Evolutionary conservation across 2,888 invertebrate genomes (phyloP), one percentile per base, ranked within the genome.

Genomic region (Eupithecia dodoneata): DNA sequence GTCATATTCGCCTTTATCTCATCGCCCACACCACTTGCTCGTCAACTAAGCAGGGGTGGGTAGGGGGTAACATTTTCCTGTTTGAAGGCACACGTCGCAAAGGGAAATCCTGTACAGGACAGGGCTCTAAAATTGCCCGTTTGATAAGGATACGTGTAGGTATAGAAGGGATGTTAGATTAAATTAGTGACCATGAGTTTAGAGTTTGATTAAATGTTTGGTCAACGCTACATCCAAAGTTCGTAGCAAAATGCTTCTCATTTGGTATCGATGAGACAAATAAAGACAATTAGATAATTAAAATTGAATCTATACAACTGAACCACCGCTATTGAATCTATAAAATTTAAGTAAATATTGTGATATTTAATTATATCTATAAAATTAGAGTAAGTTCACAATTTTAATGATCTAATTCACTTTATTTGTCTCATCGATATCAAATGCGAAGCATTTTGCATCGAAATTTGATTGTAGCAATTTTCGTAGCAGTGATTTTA

Each of bases 21-120:
- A 76, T 77, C 0, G 2, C 66, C 88, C 87, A 76, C 79, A 76
- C 80, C 77, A 83, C 83, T 84, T 86, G 90, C 90, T 90, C 93
- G 92, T 91, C 91, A 93, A 93, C 93, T 92, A 93, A 93, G 92
- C 92, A 90, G 88, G 89, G 90, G 86, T 87, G 87, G 82, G 88
- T 89, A 86, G 83, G 82, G 86, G 87, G 87, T 84, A 85, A 90
- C 92, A 90, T 92, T 92, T 93, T 90, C 94, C 94, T 93, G 94
- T 94, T 94, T 93, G 93, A 92, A 93, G 93, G 94, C 94, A 94
- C 94, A 94, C 94, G 92, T 93, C 92, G 93, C 92, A 91, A 92
- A 92, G 90, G 93, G 93, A 93, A 93, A 93, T 92, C 93, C 94
- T 93, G 93, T 91, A 93, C 93, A 95, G 94, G 94, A 94, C 94